Evolutionary conservation across 2,113 vertebrate species (phyloP).

Genomic region (Petromus typicus): DNA sequence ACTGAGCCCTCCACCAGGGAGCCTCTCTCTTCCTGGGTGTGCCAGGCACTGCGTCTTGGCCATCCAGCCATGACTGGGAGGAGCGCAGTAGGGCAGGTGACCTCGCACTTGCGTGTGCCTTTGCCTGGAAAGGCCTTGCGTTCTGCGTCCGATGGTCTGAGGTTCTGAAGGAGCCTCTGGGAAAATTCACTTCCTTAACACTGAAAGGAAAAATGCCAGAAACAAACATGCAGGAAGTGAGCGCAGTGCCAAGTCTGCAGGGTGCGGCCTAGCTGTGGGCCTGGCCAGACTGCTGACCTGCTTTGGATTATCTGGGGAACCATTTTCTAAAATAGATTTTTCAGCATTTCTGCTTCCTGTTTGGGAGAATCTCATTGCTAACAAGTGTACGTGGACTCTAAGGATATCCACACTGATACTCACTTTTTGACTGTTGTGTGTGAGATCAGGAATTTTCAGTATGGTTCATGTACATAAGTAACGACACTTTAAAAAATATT

Average conservation of each 20-base stretch:
- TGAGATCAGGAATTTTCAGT: not conserved
- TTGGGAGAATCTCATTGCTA: not conserved
- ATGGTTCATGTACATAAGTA: not conserved
- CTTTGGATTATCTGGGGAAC: not conserved
- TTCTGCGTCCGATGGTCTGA: not conserved
- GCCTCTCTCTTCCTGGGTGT: too few relatives aligned
- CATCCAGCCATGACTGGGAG: too few relatives aligned
- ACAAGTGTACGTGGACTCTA: fast-evolving
- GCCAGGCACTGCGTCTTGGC: too few relatives aligned
- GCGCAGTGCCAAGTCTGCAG: not conserved
- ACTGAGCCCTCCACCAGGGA: too few relatives aligned
- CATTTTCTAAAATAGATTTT: not conserved
- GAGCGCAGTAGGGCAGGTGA: too few relatives aligned
- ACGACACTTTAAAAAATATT: not conserved
- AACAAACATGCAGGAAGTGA: not conserved
- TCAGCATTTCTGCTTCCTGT: not conserved
- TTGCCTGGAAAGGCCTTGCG: not conserved
- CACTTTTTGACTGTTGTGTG: not conserved
- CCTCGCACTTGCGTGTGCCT: not conserved
- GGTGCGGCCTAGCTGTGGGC: not conserved
- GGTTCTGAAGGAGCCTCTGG: not conserved
- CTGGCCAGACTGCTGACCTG: not conserved
- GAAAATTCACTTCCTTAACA: not conserved
- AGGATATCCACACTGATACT: not conserved
- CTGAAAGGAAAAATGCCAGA: not conserved